Evolutionary conservation across 2,888 invertebrate genomes (phyloP), one percentile per base, ranked within the genome.

Genomic region (Limnephilus marmoratus): DNA sequence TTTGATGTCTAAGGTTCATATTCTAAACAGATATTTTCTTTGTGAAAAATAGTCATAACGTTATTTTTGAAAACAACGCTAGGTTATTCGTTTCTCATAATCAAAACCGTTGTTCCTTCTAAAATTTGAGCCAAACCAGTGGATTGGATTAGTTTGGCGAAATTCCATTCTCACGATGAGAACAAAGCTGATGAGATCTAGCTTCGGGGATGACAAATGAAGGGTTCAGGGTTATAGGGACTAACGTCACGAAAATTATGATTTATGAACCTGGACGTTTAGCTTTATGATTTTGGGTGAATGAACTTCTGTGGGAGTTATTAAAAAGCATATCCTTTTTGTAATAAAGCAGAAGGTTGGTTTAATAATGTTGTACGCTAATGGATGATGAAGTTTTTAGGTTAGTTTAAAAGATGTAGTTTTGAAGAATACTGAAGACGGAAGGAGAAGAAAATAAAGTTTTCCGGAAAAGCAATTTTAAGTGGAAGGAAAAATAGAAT

Each of bases 161-260:
- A 86, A 34, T 24, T 45, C 45, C 12, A 45, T 86, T n/a, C 68
- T 24, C 24, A 86, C 29, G 45, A 37, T 45, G 45, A 34, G 24
- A 41, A 85, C 86, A 86, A 86, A 68, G 45, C 49, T 86, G 86
- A 86, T 86, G 86, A 49, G 86, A 45, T 29, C 45, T 45, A 29
- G 45, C 24, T 86, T 45, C 45, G 86, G 29, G 45, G n/a, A 86
- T 86, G 86, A 86, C 45, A 45, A 86, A 86, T 86, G 86, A 86
- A 24, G 15, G 45, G 86, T 86, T 45, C 45, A 86, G 29, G 24
- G 45, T 86, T 86, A 86, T 49, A 86, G 29, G 29, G 86, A 49
- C 37, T 45, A 34, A 83, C 34, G 83, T 83, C 83, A 68, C 9
- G 68, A 68, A 68, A 68, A 68, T 68, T 68, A 68, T 68, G 68